Conservation (phyloP, 2,113 vertebrate genomes). For the Tyto alba region DNA sequence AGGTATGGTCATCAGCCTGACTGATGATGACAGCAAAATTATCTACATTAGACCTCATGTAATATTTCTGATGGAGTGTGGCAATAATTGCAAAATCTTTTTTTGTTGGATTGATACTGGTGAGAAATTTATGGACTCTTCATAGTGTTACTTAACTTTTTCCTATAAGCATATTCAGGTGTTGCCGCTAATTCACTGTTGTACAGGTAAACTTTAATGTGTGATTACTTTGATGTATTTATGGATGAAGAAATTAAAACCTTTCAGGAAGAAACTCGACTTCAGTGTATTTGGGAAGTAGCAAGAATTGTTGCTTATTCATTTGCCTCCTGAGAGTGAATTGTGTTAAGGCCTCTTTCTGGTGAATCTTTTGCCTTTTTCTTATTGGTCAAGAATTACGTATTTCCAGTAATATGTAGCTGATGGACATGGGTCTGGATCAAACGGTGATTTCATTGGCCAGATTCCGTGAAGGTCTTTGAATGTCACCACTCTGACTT, state of each 20-base stretch:
- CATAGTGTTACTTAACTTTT: not conserved
- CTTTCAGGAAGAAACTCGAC: not conserved
- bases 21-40: not conserved
- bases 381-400: not conserved
- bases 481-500: not conserved
- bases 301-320: not conserved
- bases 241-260: not conserved
- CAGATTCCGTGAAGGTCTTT: not conserved
- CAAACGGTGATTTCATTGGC: not conserved
- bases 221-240: not conserved
- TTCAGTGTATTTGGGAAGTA: not conserved
- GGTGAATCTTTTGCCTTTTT: not conserved
- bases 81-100: not conserved
- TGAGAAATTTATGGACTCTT: not conserved
- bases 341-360: not conserved
- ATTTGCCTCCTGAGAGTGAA: not conserved
- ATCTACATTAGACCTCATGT: not conserved
- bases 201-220: not conserved
- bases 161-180: not conserved
- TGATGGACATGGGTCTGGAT: not conserved
- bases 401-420: not conserved
- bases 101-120: not conserved
- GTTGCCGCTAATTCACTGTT: not conserved
- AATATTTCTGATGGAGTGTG: not conserved
- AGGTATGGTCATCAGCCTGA: not conserved